Percentiles rank a stretch among this genome's conserved stretches.
Conservation (phyloP, 2,113 vertebrate genomes). For the Isurus oxyrinchus region DNA sequence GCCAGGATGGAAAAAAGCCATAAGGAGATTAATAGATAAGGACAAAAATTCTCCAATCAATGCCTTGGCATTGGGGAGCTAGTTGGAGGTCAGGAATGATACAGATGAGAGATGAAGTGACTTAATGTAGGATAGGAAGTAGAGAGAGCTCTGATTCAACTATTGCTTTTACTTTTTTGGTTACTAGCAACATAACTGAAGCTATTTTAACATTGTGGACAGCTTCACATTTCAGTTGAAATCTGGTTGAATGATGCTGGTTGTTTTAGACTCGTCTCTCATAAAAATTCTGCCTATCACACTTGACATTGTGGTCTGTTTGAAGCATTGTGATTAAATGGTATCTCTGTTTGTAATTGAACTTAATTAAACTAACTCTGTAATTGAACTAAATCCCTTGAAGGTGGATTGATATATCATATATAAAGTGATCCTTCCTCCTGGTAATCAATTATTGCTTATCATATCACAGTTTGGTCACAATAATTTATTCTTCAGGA, state of each 20-base stretch:
- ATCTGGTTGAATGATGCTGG: background rate
- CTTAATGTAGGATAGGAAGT: background rate
- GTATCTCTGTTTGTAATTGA: background rate
- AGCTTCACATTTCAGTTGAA: background rate
- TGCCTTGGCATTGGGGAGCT: background rate
- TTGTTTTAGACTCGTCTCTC: background rate
- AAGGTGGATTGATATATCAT: background rate
- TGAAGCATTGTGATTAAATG: background rate
- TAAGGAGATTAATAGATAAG: background rate
- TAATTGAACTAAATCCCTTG: background rate
- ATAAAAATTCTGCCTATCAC: background rate
- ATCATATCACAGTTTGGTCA: background rate
- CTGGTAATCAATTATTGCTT: background rate
- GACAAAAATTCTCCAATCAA: background rate
- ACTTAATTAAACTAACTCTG: background rate
- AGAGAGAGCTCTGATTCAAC: background rate
- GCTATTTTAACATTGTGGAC: background rate
- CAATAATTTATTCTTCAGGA: background rate
- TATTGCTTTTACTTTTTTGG: background rate
- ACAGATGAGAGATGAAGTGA: background rate
- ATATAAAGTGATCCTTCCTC: background rate
- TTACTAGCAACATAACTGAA: background rate
- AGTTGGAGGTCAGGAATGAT: background rate
- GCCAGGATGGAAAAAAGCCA: background rate
- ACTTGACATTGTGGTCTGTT: background rate